These are phyloP conservation scores for Nylanderia fulva DNA, from an alignment of 1,140 invertebrate species.

Conservation along the genomic window DNA sequence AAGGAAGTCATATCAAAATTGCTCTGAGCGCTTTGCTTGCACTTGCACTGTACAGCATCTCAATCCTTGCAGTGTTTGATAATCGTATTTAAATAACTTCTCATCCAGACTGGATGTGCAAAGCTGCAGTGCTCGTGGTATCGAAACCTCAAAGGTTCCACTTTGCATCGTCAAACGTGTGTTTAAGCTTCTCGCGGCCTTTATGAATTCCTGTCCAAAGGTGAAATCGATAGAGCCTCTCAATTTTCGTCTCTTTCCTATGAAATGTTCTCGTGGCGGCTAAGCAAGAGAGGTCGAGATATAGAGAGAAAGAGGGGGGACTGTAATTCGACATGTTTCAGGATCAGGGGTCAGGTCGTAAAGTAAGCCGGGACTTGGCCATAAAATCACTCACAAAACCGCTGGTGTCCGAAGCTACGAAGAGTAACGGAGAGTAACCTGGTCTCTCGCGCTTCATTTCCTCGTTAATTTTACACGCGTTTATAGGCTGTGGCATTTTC, in stretches of 20 bases:
- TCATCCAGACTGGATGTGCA: background rate
- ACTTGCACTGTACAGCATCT: background rate
- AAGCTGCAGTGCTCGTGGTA: background rate
- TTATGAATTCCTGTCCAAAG: constrained; percentile 73
- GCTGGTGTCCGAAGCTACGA: constrained; percentile 31
- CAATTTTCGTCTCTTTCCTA: constrained; percentile 75
- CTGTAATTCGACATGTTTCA: constrained; percentile 82
- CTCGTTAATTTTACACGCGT: constrained; percentile 66
- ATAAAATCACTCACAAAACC: constrained; percentile 79
- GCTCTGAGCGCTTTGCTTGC: background rate
- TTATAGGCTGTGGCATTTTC: constrained; percentile 21
- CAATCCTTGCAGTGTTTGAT: background rate
- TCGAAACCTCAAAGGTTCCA: constrained; percentile 59
- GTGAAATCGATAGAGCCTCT: constrained; percentile 78
- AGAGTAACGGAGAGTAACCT: constrained; percentile 33
- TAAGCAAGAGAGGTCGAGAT: constrained; percentile 39
- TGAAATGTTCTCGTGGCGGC: constrained; percentile 52
- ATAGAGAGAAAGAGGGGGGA: constrained; percentile 31
- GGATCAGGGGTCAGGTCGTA: constrained; percentile 78
- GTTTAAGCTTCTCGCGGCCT: constrained; percentile 32
- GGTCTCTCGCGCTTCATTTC: constrained; percentile 52
- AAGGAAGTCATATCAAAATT: background rate
- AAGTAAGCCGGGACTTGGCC: constrained; percentile 74
- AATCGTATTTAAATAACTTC: constrained; percentile 23
- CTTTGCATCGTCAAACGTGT: constrained; percentile 4